Conservation (phyloP, 2,888 invertebrate species). For the Rhodophaea formosa region DNA sequence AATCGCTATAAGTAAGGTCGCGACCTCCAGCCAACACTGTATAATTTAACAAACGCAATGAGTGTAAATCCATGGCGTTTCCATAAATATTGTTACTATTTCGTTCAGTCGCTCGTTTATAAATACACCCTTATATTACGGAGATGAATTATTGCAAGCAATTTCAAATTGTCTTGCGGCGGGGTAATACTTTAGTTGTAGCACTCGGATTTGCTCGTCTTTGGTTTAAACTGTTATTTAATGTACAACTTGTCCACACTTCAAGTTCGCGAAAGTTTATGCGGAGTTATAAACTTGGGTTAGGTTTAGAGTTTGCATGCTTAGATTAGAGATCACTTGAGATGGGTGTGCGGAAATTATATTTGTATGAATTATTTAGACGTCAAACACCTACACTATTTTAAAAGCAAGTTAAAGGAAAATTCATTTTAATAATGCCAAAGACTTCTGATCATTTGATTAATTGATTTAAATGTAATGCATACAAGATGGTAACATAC, state of each 20-base stretch:
- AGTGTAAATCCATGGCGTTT: slow-evolving; percentile 58
- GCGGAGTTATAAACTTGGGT: slow-evolving; percentile 27
- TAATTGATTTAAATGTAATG: too few species aligned
- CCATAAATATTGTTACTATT: slow-evolving; percentile 62
- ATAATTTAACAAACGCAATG: slow-evolving; percentile 44
- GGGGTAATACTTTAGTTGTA: slow-evolving; percentile 23
- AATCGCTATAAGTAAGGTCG: slow-evolving; percentile 14
- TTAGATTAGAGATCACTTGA: not conserved
- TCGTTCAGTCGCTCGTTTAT: slow-evolving; percentile 52
- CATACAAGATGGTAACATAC: too few species aligned
- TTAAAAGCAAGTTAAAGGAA: too few species aligned
- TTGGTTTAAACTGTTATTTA: slow-evolving; percentile 43
- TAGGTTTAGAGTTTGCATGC: slow-evolving; percentile 1
- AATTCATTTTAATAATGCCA: too few species aligned
- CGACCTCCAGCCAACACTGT: slow-evolving; percentile 14
- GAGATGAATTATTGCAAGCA: slow-evolving; percentile 61
- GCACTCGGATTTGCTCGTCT: slow-evolving; percentile 19
- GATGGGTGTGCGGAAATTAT: not conserved
- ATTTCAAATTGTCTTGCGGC: slow-evolving; percentile 66
- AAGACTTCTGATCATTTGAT: too few species aligned
- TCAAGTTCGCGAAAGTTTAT: slow-evolving; percentile 36
- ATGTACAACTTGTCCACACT: slow-evolving; percentile 45
- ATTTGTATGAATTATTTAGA: too few species aligned
- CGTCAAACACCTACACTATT: too few species aligned
- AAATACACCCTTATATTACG: slow-evolving; percentile 60